Evolutionary conservation across 1,140 invertebrate genomes (phyloP).

Genomic region (Ips nitidus): DNA sequence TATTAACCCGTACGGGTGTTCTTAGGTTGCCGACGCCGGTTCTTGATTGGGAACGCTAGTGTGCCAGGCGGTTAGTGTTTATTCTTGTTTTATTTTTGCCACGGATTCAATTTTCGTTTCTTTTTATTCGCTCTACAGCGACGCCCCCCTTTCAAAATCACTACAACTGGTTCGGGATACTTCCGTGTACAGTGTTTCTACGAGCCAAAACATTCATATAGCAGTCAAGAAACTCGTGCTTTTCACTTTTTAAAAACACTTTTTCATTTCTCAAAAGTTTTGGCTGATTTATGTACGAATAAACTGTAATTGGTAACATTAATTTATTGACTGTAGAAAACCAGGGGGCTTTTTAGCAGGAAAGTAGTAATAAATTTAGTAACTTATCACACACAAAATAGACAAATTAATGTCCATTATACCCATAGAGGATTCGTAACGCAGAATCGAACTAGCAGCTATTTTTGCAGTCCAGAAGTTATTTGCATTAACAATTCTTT

Average conservation of each 20-base stretch:
- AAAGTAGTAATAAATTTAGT: no score
- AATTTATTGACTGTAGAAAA: neutral
- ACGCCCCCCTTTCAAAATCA: neutral
- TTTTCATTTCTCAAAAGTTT: neutral
- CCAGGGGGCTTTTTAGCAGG: no score
- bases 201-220: neutral
- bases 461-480: no score
- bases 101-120: slow-evolving; percentile 9
- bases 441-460: no score
- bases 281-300: neutral
- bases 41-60: slow-evolving; percentile 26
- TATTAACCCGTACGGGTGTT: slow-evolving; percentile 48
- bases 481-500: no score
- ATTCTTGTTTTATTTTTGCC: neutral
- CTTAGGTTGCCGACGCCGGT: slow-evolving; percentile 43
- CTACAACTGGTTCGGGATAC: no score
- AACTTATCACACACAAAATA: no score
- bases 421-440: no score
- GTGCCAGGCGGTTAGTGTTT: slow-evolving; percentile 18
- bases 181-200: no score
- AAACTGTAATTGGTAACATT: neutral
- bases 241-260: neutral
- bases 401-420: no score
- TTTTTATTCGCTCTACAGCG: neutral
- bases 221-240: neutral